Percentiles rank a stretch among this genome's conserved stretches.
phyloP scores from a whole-genome alignment of 2,797 vertebrate genomes.

The Muscicapa striata region DNA sequence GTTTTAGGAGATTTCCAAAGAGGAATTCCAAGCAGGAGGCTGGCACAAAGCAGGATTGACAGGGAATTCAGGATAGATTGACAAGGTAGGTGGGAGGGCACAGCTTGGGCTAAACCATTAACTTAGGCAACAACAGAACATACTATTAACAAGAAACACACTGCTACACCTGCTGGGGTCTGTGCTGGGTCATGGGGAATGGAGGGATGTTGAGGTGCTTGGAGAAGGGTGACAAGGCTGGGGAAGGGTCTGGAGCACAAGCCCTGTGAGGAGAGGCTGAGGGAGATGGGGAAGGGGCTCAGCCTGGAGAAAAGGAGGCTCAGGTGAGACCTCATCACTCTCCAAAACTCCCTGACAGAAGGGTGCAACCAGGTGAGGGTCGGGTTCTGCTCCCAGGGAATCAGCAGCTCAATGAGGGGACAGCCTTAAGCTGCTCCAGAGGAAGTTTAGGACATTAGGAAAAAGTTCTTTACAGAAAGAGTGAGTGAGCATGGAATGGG shows the following conservation, averaged over 20 bases:
- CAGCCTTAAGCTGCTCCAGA: not conserved
- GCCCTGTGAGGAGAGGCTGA: accelerated
- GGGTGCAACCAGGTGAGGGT: not conserved
- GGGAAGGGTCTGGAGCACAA: not conserved
- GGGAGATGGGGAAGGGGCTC: not conserved
- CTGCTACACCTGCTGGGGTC: too few species aligned
- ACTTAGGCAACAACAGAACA: too few species aligned
- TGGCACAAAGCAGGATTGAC: too few species aligned
- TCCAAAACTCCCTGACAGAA: too few species aligned
- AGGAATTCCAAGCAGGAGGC: too few species aligned
- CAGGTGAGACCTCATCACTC: too few species aligned
- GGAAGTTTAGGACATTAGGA: not conserved
- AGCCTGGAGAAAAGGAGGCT: not conserved
- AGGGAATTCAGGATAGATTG: too few species aligned
- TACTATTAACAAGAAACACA: too few species aligned
- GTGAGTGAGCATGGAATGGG: not conserved
- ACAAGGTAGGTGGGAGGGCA: too few species aligned
- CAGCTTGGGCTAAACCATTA: too few species aligned
- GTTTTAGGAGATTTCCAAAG: too few species aligned
- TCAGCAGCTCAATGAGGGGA: accelerated
- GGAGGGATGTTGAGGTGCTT: not conserved
- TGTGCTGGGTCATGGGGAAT: accelerated
- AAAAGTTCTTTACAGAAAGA: not conserved
- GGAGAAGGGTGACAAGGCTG: not conserved
- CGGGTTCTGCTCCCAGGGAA: not conserved